Evolutionary conservation across 2,888 invertebrate genomes (phyloP), one percentile per base, ranked within the genome.

Genomic region (Ectemnius continuus): DNA sequence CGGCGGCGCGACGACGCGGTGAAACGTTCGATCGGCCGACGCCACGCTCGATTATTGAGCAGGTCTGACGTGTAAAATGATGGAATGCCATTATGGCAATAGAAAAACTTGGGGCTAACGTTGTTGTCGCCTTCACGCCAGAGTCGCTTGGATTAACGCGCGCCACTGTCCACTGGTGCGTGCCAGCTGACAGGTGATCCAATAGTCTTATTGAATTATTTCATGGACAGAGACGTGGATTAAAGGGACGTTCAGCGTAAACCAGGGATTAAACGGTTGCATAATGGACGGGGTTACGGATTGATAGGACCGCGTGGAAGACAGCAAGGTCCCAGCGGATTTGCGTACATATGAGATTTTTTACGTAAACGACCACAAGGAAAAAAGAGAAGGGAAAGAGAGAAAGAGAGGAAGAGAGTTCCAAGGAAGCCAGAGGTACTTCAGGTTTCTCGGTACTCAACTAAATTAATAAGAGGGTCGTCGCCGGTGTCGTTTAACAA

Each of bases 401-500:
- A 16, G 6, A 6, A 1, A 14, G 16, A 52, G 1, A 1, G 4
- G 16, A 52, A 2, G 2, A 14, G 52, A 52, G n/a, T 52, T 52
- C 1, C 52, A 14, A 52, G 52, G 52, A 52, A 52, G 52, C 52
- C 52, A 14, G 16, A 6, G 52, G 16, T 52, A 14, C 52, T 52
- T 16, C 52, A 13, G n/a, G 52, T 52, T 11, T 16, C 52, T 52
- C 16, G 36, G 52, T 52, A 16, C 52, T 52, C 52, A 16, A 16
- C 16, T 52, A 52, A 52, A 52, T 52, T 52, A 52, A 52, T 52
- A 52, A 52, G 16, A 52, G 52, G 52, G 52, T 52, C 52, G 52
- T 52, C 52, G 52, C n/a, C 52, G 16, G 52, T 52, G 52, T 52
- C 52, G 52, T 52, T 52, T 52, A 52, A 52, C 52, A 52, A 52